Percentiles rank a stretch among this genome's conserved stretches.
Conservation (phyloP, 2,113 vertebrate genomes). For the Phasianus colchicus region DNA sequence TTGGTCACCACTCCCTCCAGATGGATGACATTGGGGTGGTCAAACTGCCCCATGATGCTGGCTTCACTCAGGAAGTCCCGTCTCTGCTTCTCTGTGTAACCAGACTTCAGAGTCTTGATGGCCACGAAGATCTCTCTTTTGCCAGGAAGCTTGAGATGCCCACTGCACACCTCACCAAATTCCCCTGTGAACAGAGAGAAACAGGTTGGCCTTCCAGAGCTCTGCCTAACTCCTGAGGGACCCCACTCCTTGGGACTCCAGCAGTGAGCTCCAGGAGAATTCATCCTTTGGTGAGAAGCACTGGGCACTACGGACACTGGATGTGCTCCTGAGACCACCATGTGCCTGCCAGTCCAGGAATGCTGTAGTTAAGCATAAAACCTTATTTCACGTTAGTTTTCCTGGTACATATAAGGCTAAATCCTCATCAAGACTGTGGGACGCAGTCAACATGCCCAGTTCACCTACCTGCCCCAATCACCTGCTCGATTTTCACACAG, state of each 20-base stretch:
- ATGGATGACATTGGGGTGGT: constrained; percentile 97
- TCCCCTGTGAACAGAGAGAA: constrained; percentile 81
- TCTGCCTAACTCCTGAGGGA: not conserved
- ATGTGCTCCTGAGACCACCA: not conserved
- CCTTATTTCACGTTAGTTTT: not conserved
- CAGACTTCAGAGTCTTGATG: constrained; percentile 96
- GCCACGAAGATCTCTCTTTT: constrained; percentile 98
- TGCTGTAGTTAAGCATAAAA: not conserved
- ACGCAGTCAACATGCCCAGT: not conserved
- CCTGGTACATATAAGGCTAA: not conserved
- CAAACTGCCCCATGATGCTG: constrained; percentile 98
- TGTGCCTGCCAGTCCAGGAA: not conserved
- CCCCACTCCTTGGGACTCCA: not conserved
- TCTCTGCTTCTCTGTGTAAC: constrained; percentile 96
- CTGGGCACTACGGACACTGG: accelerated
- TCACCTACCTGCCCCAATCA: constrained; percentile 94
- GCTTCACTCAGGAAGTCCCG: constrained; percentile 96
- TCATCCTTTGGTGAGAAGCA: not conserved
- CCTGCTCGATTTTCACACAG: constrained; percentile 97
- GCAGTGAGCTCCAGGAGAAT: not conserved
- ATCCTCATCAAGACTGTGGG: not conserved
- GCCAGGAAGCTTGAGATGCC: constrained; percentile 92
- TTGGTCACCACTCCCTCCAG: constrained; percentile 96
- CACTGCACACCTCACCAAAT: constrained; percentile 97
- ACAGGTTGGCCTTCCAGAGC: not conserved